Evolutionary conservation across 2,888 invertebrate species (phyloP).

Genomic region (Phytoseiulus persimilis): DNA sequence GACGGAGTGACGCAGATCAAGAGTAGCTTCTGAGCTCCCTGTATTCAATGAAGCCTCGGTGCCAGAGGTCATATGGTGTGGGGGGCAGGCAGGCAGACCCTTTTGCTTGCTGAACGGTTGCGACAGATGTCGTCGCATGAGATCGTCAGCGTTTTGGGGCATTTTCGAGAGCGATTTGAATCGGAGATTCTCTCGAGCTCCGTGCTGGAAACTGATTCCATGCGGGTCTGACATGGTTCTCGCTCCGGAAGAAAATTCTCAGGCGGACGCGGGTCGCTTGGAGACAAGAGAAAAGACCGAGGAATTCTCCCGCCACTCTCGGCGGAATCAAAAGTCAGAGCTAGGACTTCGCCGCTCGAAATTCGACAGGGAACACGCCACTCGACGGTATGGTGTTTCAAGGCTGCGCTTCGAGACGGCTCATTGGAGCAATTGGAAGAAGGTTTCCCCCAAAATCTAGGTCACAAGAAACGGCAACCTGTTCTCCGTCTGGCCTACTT

Average conservation of each 20-base stretch:
- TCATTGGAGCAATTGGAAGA: background rate
- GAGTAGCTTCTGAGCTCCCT: conserved; percentile 5
- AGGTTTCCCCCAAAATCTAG: background rate
- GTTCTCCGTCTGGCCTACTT: background rate
- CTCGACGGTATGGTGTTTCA: background rate
- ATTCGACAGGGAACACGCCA: background rate
- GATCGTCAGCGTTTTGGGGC: background rate
- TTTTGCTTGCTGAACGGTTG: background rate
- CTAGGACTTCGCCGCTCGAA: background rate
- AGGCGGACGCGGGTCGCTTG: no score
- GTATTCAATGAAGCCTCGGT: background rate
- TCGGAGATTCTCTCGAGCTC: background rate
- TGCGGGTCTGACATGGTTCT: no score
- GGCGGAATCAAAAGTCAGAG: background rate
- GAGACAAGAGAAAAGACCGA: background rate
- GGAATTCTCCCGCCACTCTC: background rate
- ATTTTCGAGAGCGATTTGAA: background rate
- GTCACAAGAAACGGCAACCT: background rate
- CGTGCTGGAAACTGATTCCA: no score
- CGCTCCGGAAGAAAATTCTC: no score
- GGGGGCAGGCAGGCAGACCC: background rate
- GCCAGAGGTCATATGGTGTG: background rate
- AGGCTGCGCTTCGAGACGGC: background rate
- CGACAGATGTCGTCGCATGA: background rate
- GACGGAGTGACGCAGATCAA: background rate